Evolutionary conservation across 2,113 vertebrate species (phyloP), one percentile per base, ranked within the genome.

Genomic region (Grus americana): DNA sequence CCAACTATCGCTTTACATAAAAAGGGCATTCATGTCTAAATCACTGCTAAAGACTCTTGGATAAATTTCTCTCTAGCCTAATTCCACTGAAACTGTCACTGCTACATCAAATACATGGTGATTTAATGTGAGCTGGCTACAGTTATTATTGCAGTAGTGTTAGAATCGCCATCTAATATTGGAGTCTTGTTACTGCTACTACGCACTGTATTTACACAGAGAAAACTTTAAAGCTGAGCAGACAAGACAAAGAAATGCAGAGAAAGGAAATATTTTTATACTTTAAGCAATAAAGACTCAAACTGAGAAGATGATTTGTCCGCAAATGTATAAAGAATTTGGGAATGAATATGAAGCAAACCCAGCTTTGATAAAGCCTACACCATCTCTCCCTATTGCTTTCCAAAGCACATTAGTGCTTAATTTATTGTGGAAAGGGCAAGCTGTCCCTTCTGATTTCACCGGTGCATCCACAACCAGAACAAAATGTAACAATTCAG

Each of bases 11-110:
- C 79, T 90, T 96, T 86, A 78, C 94, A 80, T 89, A 83, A 96
- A 94, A 93, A 83, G 76, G 61, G 49, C 85, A 93, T 97, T 96
- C 91, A 90, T 92, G 57, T 94, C 79, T 90, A 92, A 97, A 95
- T 54, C 79, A 62, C 65, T 72, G 66, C 92, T 96, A 76, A 92
- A 97, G 55, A 72, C 40, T 82, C 86, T 46, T 88, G 91, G 94
- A 93, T 81, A 95, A 94, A 88, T 63, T 87, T 85, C 87, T 91
- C n/a, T 57, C 79, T 90, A 40, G 5, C 36, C 76, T 86, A 81
- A 96, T 82, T 95, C 87, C 76, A 58, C 50, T 82, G 84, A 80
- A 91, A 89, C 70, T 92, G 88, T 93, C 79, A 78, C 79, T 79
- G 85, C 54, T 91, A 42, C 85, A 94, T 95, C 85, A 95, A 90